Percentiles rank a stretch among this genome's conserved stretches.
Evolutionary conservation across 2,797 vertebrate genomes (phyloP).

Genomic region (Gadopsis bispinosus): DNA sequence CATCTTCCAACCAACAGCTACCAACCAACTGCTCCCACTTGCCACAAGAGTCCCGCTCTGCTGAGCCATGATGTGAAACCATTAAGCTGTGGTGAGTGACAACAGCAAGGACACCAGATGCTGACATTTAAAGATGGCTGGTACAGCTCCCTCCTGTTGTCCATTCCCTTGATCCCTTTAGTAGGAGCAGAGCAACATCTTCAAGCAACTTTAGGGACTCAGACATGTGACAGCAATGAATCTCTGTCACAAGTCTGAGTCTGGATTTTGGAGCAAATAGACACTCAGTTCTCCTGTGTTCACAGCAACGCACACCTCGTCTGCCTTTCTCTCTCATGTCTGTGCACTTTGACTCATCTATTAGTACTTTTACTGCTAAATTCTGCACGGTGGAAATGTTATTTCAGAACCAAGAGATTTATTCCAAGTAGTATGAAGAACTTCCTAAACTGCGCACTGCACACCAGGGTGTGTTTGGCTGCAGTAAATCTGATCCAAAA

Average conservation of each 20-base stretch:
- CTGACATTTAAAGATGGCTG: slow-evolving; percentile 56
- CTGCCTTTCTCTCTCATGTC: not conserved
- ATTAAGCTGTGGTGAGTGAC: slow-evolving; percentile 66
- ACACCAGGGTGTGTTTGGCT: slow-evolving; percentile 68
- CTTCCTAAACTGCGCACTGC: slow-evolving; percentile 60
- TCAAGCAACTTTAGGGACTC: not conserved
- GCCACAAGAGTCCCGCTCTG: slow-evolving; percentile 46
- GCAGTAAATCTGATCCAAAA: slow-evolving; percentile 70
- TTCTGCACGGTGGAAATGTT: slow-evolving; percentile 49
- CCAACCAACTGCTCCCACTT: slow-evolving; percentile 34
- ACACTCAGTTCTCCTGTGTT: not conserved
- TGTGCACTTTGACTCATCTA: slow-evolving; percentile 29
- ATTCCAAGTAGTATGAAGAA: slow-evolving; percentile 66
- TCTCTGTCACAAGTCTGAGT: not conserved
- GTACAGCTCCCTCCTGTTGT: slow-evolving; percentile 49
- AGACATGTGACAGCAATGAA: not conserved
- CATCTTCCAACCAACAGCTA: slow-evolving; percentile 39
- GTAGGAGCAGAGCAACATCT: slow-evolving; percentile 7
- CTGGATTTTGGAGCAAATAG: too few relatives aligned
- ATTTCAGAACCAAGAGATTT: slow-evolving; percentile 63
- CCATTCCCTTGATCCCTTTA: slow-evolving; percentile 42
- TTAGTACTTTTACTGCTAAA: slow-evolving; percentile 48
- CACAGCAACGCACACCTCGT: slow-evolving; percentile 1
- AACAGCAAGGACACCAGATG: slow-evolving; percentile 65
- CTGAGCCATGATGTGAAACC: slow-evolving; percentile 62